Percentiles rank a stretch among this genome's conserved stretches.
These are phyloP conservation scores for Eudorcas thomsonii DNA, from an alignment of 2,113 vertebrate genomes.

Conservation along the genomic window DNA sequence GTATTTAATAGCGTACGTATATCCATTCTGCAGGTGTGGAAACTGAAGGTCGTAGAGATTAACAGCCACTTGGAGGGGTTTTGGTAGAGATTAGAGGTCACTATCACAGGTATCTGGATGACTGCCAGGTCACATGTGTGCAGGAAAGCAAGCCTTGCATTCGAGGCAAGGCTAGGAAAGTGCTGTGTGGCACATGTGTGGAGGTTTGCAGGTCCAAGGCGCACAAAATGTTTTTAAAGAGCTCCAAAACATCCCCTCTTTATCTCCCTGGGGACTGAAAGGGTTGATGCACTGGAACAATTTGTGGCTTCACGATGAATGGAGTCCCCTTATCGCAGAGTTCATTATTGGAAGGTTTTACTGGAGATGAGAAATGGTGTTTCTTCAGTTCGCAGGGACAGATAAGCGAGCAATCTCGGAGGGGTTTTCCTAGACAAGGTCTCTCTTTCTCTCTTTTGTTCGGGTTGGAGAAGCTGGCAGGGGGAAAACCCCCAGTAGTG, in stretches of 20 bases:
- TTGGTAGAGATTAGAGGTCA: not conserved
- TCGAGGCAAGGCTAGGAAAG: rapidly evolving
- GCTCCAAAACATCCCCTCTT: not conserved
- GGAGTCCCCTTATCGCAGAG: conserved; percentile 29
- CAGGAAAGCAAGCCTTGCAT: not conserved
- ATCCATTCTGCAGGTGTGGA: not conserved
- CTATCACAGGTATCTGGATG: not conserved
- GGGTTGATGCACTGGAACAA: not conserved
- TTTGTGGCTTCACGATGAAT: conserved; percentile 26
- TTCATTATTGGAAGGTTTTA: conserved; percentile 51
- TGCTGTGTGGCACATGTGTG: not conserved
- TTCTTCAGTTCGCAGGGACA: conserved; percentile 24
- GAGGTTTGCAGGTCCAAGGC: not conserved
- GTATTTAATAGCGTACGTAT: not conserved
- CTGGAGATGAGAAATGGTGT: conserved; percentile 42
- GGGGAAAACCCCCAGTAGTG: not conserved
- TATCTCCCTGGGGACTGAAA: not conserved
- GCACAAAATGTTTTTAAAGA: conserved; percentile 1
- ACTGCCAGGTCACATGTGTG: rapidly evolving
- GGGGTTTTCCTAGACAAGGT: conserved; percentile 5
- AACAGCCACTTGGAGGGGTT: not conserved
- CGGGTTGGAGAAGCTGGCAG: not conserved
- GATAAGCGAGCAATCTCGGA: conserved; percentile 27
- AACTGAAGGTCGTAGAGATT: not conserved
- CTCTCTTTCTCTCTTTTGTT: conserved; percentile 7